Percentiles rank a stretch among this genome's conserved stretches.
Conservation (phyloP, 2,797 vertebrate species). For the Gobionotothen gibberifrons region DNA sequence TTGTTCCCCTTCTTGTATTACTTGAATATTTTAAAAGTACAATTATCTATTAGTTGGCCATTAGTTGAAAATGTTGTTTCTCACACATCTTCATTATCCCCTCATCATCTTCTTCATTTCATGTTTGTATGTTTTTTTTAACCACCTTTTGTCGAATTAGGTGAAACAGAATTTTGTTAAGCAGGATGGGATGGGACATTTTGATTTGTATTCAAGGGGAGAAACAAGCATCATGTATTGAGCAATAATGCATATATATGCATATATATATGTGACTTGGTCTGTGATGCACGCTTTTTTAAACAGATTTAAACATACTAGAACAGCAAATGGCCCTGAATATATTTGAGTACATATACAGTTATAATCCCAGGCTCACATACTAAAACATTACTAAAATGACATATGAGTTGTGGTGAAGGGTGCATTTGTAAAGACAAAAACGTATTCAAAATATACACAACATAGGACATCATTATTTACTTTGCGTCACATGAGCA, state of each 20-base stretch:
- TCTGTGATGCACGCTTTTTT: conserved; percentile 35
- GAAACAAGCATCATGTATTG: conserved; percentile 34
- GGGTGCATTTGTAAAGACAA: conserved; percentile 3
- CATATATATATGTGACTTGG: too few species aligned
- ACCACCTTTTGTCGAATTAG: not conserved
- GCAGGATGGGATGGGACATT: conserved; percentile 7
- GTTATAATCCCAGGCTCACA: conserved; percentile 10
- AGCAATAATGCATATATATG: conserved; percentile 12
- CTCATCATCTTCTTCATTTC: not conserved
- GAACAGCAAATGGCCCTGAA: conserved; percentile 34
- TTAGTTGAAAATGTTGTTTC: too few species aligned
- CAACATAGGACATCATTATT: not conserved
- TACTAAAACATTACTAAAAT: not conserved
- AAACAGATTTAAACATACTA: conserved; percentile 32
- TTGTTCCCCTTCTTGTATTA: not conserved
- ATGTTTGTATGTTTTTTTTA: not conserved
- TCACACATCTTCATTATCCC: not conserved
- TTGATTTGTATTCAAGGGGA: conserved; percentile 1
- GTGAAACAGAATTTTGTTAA: not conserved
- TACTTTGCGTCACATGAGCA: conserved; percentile 15
- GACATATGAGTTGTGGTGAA: not conserved
- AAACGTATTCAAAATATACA: not conserved
- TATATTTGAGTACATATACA: conserved; percentile 24
- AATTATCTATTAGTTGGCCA: not conserved
- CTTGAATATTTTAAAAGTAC: not conserved